A percentile compares a stretch with the other conserved stretches of the same genome.
phyloP scores from a whole-genome alignment of 1,140 invertebrate species.

The Pogonomyrmex californicus region DNA sequence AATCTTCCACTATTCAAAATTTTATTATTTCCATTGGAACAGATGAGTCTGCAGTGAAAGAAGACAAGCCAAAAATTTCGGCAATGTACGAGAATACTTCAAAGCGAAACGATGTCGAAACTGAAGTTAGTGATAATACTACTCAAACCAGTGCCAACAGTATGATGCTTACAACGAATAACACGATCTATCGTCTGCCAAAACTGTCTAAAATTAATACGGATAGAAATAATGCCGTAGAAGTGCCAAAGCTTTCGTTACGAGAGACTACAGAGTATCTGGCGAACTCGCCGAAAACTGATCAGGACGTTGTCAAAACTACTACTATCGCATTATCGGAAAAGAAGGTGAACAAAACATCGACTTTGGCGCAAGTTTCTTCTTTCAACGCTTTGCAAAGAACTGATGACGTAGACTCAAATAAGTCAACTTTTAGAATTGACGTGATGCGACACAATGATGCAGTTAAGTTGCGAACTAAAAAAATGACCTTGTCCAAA shows the following conservation, averaged over 20 bases:
- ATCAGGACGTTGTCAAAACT: conserved; percentile 38
- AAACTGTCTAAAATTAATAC: conserved; percentile 79
- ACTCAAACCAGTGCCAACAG: conserved; percentile 58
- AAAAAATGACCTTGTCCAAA: conserved; percentile 47
- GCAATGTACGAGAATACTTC: not conserved
- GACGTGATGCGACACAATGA: not conserved
- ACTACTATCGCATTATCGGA: conserved; percentile 36
- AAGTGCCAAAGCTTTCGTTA: conserved; percentile 73
- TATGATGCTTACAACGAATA: conserved; percentile 33
- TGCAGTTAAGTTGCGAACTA: not conserved
- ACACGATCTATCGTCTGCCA: conserved; percentile 69
- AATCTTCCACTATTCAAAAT: not conserved
- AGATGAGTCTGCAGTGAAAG: not conserved
- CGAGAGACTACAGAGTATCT: conserved; percentile 63
- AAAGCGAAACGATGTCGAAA: conserved; percentile 33
- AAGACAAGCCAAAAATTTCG: not conserved
- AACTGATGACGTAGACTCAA: not conserved
- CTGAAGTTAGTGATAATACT: conserved; percentile 35
- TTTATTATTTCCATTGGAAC: not conserved
- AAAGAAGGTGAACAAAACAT: conserved; percentile 63
- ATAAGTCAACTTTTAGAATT: not conserved
- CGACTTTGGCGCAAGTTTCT: conserved; percentile 55
- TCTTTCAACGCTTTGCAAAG: not conserved
- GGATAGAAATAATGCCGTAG: conserved; percentile 78
- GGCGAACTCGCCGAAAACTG: conserved; percentile 62